These are phyloP conservation scores for Synanthedon formicaeformis DNA, from an alignment of 2,888 invertebrate species.

Conservation along the genomic window DNA sequence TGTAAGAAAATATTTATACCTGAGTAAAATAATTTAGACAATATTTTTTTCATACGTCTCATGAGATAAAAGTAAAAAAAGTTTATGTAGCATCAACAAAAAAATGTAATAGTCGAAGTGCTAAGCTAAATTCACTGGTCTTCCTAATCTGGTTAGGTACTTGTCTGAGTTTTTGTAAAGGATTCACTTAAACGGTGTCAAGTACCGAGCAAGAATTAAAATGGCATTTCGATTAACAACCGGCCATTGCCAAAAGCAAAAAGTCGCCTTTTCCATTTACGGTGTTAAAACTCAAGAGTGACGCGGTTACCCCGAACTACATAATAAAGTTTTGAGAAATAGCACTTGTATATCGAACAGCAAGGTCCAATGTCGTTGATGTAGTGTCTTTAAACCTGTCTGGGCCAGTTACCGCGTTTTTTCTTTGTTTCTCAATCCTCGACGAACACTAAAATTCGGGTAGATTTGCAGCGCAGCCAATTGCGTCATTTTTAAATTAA, in stretches of 20 bases:
- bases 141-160: too few species aligned
- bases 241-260: conserved; percentile 63
- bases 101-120: too few species aligned
- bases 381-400: conserved; percentile 35
- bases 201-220: conserved; percentile 9
- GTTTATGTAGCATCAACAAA: too few species aligned
- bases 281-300: conserved; percentile 48
- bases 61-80: too few species aligned
- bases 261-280: conserved; percentile 59
- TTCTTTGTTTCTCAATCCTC: conserved; percentile 33
- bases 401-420: conserved; percentile 36
- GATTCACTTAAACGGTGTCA: conserved; percentile 5
- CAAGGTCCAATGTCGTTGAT: conserved; percentile 44
- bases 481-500: neutral
- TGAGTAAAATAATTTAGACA: too few species aligned
- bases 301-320: conserved; percentile 29
- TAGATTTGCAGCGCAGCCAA: neutral
- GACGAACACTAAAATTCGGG: conserved; percentile 4
- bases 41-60: too few species aligned
- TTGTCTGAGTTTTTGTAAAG: neutral
- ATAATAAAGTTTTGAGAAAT: conserved; percentile 33
- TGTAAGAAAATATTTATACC: too few species aligned
- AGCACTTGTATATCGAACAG: conserved; percentile 27
- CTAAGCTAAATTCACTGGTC: too few species aligned
- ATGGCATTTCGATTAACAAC: conserved; percentile 38